Base-by-base conservation (phyloP, 2,888 invertebrate genomes). In the Altica lythri region DNA sequence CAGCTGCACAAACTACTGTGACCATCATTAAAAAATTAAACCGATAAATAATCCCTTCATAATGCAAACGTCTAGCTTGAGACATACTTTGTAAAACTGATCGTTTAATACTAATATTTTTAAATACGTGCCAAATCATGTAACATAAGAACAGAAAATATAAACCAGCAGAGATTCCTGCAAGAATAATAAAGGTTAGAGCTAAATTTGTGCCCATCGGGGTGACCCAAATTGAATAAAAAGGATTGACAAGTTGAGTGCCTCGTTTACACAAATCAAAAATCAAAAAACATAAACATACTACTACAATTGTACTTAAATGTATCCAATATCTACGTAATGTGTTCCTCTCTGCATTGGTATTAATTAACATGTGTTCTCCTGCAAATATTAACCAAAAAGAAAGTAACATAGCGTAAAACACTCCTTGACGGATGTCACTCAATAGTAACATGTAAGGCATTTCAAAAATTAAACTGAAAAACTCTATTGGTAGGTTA, bases 311-410 rank as follows among this genome's bases (percentile, higher is more conserved):
- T 1, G 95, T 94, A 62, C 92, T 90, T 59, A 98, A 80, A 78
- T 98, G 95, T 68, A 90, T 90, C 96, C 96, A 97, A 75, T 98
- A 99, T 53, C 88, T 85, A 65, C 86, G 85, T 34, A 97, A 75
- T 12, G 89, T 85, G 71, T 88, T 94, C 55, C 87, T 86, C 55
- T 86, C 83, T 6, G 90, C 88, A 13, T 86, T 81, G 69, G 95
- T 93, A 82, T 94, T 84, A 59, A 84, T 85, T 53, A 96, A 83
- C 81, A 98, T 88, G 78, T 99, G 99, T 76, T 99, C 99, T 1
- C 99, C 98, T 52, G 96, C 92, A 77, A 99, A 99, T 25, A 99
- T 86, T 0, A 99, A 82, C 99, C 99, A 99, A 75, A 99, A 99
- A 2, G 95, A 94, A 52, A 99, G 83, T 9, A 99, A 80, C 73